Percentiles rank a stretch among this genome's conserved stretches.
These are phyloP conservation scores for Sinodicranocentrus sp. DNA, from an alignment of 2,888 invertebrate species.

Conservation along the genomic window DNA sequence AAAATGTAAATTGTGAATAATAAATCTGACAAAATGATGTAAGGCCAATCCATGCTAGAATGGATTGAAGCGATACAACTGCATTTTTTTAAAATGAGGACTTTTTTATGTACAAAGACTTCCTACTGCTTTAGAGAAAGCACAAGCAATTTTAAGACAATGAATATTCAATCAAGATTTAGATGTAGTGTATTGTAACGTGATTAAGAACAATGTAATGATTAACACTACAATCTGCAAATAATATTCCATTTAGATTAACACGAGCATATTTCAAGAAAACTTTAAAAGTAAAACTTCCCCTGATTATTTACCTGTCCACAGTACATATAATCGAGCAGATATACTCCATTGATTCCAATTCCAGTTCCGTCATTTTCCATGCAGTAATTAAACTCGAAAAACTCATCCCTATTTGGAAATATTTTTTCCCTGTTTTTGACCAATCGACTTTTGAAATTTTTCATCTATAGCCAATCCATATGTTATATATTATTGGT, in stretches of 20 bases:
- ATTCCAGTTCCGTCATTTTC: constrained; percentile 21
- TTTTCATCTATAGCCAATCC: constrained; percentile 22
- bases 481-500: background rate
- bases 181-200: background rate
- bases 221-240: background rate
- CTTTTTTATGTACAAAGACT: too few relatives aligned
- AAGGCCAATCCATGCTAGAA: too few relatives aligned
- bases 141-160: too few relatives aligned
- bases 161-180: too few relatives aligned
- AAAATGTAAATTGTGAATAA: too few relatives aligned
- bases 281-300: background rate
- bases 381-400: constrained; percentile 14
- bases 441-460: constrained; percentile 1
- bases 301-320: constrained; percentile 30
- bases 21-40: too few relatives aligned
- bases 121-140: too few relatives aligned
- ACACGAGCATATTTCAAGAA: background rate
- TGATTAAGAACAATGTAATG: constrained; percentile 1
- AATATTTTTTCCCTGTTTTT: constrained; percentile 13
- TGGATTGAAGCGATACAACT: too few relatives aligned
- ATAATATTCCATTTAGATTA: background rate
- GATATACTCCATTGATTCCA: constrained; percentile 28
- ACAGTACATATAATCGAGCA: constrained; percentile 15
- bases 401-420: background rate
- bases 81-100: too few relatives aligned